Conservation (phyloP, 2,888 invertebrate genomes). For the Hoplodrina blanda region DNA sequence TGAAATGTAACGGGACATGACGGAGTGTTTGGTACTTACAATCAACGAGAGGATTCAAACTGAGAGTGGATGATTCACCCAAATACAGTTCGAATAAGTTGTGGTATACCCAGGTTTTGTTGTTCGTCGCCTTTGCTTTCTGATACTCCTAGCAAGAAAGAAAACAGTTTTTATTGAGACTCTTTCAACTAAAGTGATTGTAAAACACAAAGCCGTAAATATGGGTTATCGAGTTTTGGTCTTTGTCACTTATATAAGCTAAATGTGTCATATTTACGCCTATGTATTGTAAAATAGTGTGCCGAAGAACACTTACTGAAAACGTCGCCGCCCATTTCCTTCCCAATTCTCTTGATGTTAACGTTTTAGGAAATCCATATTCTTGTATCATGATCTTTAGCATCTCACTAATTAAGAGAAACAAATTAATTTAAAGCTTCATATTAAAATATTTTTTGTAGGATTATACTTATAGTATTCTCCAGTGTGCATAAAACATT, state of each 20-base stretch:
- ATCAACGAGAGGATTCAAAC: constrained; percentile 81
- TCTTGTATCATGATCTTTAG: constrained; percentile 80
- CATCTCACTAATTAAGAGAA: constrained; percentile 74
- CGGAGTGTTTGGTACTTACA: constrained; percentile 76
- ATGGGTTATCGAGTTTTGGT: neutral
- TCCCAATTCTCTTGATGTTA: constrained; percentile 80
- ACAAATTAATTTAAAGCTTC: neutral
- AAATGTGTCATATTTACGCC: neutral
- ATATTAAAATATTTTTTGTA: neutral
- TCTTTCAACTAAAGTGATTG: neutral
- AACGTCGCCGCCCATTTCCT: constrained; percentile 85
- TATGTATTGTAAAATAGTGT: neutral
- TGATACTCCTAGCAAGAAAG: constrained; percentile 81
- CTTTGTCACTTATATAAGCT: neutral
- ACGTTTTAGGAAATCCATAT: constrained; percentile 82
- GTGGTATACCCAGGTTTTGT: constrained; percentile 84
- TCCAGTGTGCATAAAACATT: constrained; percentile 5
- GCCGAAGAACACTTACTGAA: constrained; percentile 72
- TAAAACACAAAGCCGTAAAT: neutral
- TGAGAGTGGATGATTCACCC: constrained; percentile 80
- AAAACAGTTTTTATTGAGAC: neutral
- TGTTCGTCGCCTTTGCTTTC: constrained; percentile 85
- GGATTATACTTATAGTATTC: neutral
- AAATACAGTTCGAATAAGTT: constrained; percentile 83
- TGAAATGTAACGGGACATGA: constrained; percentile 12